Percentiles rank a stretch among this genome's conserved stretches.
Evolutionary conservation across 2,113 vertebrate genomes (phyloP).

Genomic region (Sitta europaea): DNA sequence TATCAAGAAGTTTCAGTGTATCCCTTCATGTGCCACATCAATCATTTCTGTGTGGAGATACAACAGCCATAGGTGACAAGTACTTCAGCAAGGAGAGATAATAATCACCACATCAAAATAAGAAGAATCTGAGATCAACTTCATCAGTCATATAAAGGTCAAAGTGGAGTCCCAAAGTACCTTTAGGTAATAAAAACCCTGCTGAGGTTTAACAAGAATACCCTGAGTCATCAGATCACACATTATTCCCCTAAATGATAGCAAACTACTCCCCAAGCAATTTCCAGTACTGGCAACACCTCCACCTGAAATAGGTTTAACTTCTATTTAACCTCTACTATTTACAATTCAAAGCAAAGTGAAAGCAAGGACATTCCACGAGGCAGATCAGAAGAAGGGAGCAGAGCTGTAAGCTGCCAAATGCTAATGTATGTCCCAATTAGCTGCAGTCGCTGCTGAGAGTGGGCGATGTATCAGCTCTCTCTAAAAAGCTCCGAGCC

Average conservation of each 20-base stretch:
- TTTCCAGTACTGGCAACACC: background rate
- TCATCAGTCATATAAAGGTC: background rate
- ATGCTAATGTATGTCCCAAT: background rate
- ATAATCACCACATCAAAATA: background rate
- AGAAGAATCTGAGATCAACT: background rate
- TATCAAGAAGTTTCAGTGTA: background rate
- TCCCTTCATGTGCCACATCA: background rate
- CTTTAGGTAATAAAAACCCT: background rate
- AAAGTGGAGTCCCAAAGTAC: background rate
- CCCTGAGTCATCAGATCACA: background rate
- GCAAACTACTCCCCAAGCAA: background rate
- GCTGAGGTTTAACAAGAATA: background rate
- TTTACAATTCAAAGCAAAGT: background rate
- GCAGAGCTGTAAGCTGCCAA: background rate
- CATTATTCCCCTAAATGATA: background rate
- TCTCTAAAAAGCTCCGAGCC: background rate
- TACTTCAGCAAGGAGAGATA: background rate
- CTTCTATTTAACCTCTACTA: constrained; percentile 3
- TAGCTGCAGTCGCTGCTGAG: background rate
- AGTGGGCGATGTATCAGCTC: background rate
- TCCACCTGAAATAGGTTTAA: background rate
- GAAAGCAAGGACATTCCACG: background rate
- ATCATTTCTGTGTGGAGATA: background rate
- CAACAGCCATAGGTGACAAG: background rate
- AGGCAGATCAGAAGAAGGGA: background rate